phyloP scores from a whole-genome alignment of 1,140 invertebrate genomes.

The Steinernema feltiae region DNA sequence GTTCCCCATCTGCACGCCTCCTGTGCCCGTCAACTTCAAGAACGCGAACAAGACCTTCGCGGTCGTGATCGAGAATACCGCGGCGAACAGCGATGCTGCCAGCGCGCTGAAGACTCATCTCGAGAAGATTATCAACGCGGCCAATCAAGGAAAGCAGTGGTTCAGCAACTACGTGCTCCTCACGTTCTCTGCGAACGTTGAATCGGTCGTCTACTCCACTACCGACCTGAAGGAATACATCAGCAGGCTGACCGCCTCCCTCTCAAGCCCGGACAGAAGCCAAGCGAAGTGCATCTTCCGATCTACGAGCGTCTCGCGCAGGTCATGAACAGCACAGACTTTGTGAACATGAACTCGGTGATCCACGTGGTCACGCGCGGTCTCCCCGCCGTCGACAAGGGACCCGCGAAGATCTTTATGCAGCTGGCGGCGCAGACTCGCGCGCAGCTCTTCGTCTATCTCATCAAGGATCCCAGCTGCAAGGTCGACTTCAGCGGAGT shows the following conservation, averaged over 20 bases:
- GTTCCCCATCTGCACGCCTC: conserved; percentile 14
- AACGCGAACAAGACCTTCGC: conserved; percentile 20
- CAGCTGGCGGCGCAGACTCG: background rate
- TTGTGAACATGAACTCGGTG: conserved; percentile 26
- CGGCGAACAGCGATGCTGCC: conserved; percentile 20
- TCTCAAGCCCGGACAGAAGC: background rate
- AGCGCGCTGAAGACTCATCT: conserved; percentile 18
- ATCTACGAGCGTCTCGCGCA: background rate
- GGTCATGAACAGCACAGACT: conserved; percentile 1
- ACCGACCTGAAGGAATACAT: background rate
- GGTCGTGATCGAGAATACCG: conserved; percentile 23
- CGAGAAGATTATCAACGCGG: conserved; percentile 6
- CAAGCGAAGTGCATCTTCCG: background rate
- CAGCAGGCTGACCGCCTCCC: background rate
- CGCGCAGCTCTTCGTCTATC: background rate
- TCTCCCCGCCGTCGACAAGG: conserved; percentile 6
- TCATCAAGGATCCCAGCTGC: background rate
- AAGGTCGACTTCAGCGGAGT: background rate
- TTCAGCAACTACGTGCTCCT: conserved; percentile 26
- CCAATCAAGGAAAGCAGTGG: conserved; percentile 14
- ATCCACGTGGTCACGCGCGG: conserved; percentile 25
- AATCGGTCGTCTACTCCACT: background rate
- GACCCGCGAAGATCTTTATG: background rate
- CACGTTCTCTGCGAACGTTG: conserved; percentile 9
- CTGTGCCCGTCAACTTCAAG: conserved; percentile 13